Percentiles rank a stretch among this genome's conserved stretches.
Conservation (phyloP, 2,113 vertebrate genomes). For the Onychostruthus taczanowskii region DNA sequence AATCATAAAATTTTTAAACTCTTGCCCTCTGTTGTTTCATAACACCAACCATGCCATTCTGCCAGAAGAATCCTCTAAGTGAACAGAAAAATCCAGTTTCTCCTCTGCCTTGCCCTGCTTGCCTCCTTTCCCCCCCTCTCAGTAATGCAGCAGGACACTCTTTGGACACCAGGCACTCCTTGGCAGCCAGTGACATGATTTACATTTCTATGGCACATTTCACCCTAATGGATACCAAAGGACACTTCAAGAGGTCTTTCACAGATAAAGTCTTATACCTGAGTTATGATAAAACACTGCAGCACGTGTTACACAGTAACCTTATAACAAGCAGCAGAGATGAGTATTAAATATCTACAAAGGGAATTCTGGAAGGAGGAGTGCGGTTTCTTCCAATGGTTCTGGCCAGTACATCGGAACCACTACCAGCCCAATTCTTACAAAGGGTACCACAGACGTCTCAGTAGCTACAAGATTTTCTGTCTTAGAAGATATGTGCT, state of each 20-base stretch:
- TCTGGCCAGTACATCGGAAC: neutral
- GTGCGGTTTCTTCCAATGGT: neutral
- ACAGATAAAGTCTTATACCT: neutral
- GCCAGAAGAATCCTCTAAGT: neutral
- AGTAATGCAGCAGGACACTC: neutral
- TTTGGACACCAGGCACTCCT: neutral
- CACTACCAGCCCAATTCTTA: neutral
- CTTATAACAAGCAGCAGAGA: neutral
- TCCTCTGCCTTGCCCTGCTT: neutral
- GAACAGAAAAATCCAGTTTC: neutral
- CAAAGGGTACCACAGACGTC: neutral
- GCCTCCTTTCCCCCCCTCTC: neutral
- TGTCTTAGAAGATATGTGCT: neutral
- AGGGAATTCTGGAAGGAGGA: neutral
- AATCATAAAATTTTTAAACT: neutral
- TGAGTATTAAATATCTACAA: neutral
- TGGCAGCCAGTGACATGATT: neutral
- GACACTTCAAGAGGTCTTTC: neutral
- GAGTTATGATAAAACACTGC: neutral
- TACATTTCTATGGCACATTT: constrained; percentile 9
- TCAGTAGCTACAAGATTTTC: neutral
- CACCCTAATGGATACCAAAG: constrained; percentile 2
- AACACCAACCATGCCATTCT: neutral
- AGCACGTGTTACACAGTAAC: neutral
- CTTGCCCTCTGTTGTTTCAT: neutral